Evolutionary conservation across 2,888 invertebrate species (phyloP).

Genomic region (Microctonus hyperodae): DNA sequence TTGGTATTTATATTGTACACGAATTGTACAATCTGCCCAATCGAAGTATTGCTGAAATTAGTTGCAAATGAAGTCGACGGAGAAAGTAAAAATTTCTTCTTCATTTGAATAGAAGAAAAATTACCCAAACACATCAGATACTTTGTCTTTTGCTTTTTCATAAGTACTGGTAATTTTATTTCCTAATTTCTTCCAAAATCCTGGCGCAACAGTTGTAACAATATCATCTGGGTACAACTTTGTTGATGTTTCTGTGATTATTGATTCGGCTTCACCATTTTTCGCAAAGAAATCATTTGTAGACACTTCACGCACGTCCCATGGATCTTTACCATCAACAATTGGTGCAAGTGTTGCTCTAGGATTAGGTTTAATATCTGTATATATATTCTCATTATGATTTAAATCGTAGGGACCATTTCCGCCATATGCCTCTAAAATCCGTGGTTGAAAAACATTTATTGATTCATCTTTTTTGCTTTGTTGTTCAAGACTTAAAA

Average conservation of each 20-base stretch:
- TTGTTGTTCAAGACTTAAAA: constrained; percentile 29
- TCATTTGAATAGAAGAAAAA: too few species aligned
- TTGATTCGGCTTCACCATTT: constrained; percentile 27
- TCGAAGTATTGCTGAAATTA: too few species aligned
- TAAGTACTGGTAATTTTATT: constrained; percentile 66
- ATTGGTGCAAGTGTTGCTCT: constrained; percentile 47
- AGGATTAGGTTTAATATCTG: constrained; percentile 46
- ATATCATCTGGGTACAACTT: constrained; percentile 34
- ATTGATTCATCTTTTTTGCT: constrained; percentile 15
- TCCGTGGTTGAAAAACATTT: constrained; percentile 42
- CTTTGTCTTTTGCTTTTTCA: constrained; percentile 67
- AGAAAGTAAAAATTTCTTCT: constrained; percentile 19
- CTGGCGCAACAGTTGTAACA: constrained; percentile 58
- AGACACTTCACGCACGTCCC: constrained; percentile 49
- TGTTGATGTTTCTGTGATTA: constrained; percentile 24
- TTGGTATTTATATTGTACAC: too few species aligned
- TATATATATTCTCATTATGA: constrained; percentile 44
- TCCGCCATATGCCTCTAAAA: constrained; percentile 54
- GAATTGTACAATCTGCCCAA: too few species aligned
- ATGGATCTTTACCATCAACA: constrained; percentile 43
- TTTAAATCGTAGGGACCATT: constrained; percentile 45
- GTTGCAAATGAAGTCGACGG: too few species aligned
- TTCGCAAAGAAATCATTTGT: constrained; percentile 21
- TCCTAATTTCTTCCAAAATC: constrained; percentile 69
- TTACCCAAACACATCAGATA: constrained; percentile 59